Conservation (phyloP, 2,888 invertebrate species). For the Ophion slaviceki region DNA sequence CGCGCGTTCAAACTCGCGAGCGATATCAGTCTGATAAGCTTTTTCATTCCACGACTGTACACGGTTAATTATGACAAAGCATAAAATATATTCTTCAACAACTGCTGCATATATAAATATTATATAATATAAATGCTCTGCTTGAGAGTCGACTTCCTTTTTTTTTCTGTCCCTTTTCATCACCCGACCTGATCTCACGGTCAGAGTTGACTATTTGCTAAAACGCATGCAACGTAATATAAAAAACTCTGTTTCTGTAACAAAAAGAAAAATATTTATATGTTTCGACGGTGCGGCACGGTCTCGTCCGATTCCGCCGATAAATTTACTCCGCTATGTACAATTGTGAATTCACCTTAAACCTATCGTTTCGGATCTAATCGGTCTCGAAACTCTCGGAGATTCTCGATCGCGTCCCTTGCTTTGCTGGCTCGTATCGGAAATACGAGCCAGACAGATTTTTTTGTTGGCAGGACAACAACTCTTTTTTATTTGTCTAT, state of each 20-base stretch:
- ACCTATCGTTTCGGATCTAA: conserved; percentile 30
- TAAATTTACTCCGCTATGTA: conserved; percentile 54
- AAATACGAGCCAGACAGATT: not conserved
- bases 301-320: conserved; percentile 15
- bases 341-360: conserved; percentile 44
- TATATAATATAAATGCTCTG: conserved; percentile 59
- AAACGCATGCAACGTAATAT: conserved; percentile 69
- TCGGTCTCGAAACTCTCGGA: conserved; percentile 25
- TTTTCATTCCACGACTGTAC: conserved; percentile 64
- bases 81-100: conserved; percentile 58
- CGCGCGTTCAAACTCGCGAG: conserved; percentile 52
- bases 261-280: conserved; percentile 58
- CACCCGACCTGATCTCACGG: conserved; percentile 21
- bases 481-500: too few relatives aligned
- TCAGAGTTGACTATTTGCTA: conserved; percentile 57
- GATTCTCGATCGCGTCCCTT: conserved; percentile 18
- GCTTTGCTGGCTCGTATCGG: conserved; percentile 11
- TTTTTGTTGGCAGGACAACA: not conserved
- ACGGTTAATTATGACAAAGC: conserved; percentile 60
- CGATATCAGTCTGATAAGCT: conserved; percentile 48
- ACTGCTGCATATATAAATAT: conserved; percentile 65
- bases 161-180: conserved; percentile 20
- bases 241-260: conserved; percentile 69
- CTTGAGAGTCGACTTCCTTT: conserved; percentile 22
- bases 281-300: conserved; percentile 25